Evolutionary conservation across 1,140 invertebrate species (phyloP).

Genomic region (Drosophila takahashii): DNA sequence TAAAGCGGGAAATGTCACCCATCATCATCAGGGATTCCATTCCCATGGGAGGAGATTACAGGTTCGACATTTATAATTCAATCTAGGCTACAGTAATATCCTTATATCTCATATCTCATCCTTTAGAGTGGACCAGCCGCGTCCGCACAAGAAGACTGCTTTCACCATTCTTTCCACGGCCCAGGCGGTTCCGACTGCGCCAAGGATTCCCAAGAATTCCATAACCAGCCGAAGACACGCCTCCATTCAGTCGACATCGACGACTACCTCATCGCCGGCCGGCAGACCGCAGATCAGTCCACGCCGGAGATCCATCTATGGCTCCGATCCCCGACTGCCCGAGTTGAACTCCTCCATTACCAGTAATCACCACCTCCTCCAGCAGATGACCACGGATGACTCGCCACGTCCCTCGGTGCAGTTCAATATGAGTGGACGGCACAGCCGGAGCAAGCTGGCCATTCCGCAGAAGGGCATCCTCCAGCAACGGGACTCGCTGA

Average conservation of each 20-base stretch:
- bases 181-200: constrained; percentile 71
- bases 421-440: constrained; percentile 76
- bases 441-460: constrained; percentile 69
- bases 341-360: constrained; percentile 42
- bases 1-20: constrained; percentile 66
- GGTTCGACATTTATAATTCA: constrained; percentile 1
- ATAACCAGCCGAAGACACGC: constrained; percentile 44
- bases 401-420: constrained; percentile 81
- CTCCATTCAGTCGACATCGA: constrained; percentile 84
- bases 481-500: constrained; percentile 72
- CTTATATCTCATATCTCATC: background rate
- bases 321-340: constrained; percentile 60
- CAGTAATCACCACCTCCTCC: background rate
- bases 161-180: constrained; percentile 88
- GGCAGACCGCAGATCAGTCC: constrained; percentile 49
- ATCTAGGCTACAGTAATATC: too few species aligned
- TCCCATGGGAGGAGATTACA: constrained; percentile 74
- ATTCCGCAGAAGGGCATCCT: constrained; percentile 75
- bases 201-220: constrained; percentile 49
- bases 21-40: constrained; percentile 76
- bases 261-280: constrained; percentile 61
- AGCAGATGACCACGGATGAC: constrained; percentile 55
- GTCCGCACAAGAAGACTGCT: constrained; percentile 85
- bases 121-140: constrained; percentile 81
- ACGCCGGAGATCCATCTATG: constrained; percentile 54